These are phyloP conservation scores for Astyanax mexicanus DNA, from an alignment of 2,797 vertebrate species.

Conservation along the genomic window DNA sequence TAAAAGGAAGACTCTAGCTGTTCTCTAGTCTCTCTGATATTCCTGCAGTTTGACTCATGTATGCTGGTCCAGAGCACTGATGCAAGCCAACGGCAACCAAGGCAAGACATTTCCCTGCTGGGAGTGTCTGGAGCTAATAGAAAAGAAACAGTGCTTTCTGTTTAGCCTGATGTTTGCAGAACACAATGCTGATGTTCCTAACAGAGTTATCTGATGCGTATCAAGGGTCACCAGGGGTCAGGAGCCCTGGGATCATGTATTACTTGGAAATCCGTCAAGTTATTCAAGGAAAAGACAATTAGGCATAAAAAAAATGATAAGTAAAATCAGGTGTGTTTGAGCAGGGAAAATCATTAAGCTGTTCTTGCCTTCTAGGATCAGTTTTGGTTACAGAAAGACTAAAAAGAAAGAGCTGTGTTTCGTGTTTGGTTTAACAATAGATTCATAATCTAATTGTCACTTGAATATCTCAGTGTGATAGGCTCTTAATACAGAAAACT, in stretches of 20 bases:
- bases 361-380: no score
- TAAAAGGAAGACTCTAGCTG: background rate
- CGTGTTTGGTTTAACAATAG: no score
- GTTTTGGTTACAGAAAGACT: no score
- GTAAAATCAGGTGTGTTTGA: background rate
- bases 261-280: no score
- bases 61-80: background rate
- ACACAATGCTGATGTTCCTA: background rate
- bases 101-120: background rate
- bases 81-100: background rate
- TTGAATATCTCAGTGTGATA: no score
- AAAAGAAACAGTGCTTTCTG: background rate
- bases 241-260: background rate
- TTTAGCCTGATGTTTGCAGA: background rate
- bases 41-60: constrained; percentile 1
- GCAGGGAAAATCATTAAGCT: background rate
- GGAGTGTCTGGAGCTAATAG: background rate
- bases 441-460: no score
- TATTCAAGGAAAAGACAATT: no score
- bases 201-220: no score
- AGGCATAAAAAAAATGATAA: no score
- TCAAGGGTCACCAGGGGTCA: background rate
- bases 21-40: background rate
- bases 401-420: no score
- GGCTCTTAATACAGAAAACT: no score